phyloP scores from a whole-genome alignment of 2,797 vertebrate genomes.

The Chrosomus eos region DNA sequence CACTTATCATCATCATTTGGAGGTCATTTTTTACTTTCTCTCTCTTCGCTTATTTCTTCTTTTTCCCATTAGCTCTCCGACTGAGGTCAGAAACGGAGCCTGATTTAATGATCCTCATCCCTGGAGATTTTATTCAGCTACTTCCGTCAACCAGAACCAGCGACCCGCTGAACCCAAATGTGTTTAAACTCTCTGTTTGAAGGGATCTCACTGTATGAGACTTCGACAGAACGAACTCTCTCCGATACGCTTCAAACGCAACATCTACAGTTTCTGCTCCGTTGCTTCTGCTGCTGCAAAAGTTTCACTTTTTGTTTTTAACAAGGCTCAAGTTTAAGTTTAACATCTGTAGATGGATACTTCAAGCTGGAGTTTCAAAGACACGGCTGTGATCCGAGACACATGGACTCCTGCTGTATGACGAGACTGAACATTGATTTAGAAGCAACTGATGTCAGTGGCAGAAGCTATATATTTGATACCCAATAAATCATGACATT shows the following conservation, averaged over 20 bases:
- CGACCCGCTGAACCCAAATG: background rate
- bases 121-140: background rate
- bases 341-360: slow-evolving; percentile 5
- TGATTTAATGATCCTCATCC: slow-evolving; percentile 31
- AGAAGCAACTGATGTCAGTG: background rate
- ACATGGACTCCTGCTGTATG: no score
- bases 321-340: slow-evolving; percentile 15
- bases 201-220: slow-evolving; percentile 12
- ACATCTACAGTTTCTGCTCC: slow-evolving; percentile 18
- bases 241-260: slow-evolving; percentile 21
- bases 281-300: background rate
- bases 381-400: background rate
- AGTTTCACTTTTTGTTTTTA: slow-evolving; percentile 29
- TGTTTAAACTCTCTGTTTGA: slow-evolving; percentile 22
- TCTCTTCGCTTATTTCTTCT: background rate
- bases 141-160: background rate
- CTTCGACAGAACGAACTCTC: background rate
- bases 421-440: background rate
- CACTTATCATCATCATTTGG: slow-evolving; percentile 26
- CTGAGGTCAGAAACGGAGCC: background rate
- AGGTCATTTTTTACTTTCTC: background rate
- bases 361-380: slow-evolving; percentile 10
- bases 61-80: background rate
- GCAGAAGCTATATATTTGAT: background rate
- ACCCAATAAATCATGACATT: background rate